Base-by-base conservation (phyloP, 2,888 invertebrate genomes). In the Polydrusus tereticollis region DNA sequence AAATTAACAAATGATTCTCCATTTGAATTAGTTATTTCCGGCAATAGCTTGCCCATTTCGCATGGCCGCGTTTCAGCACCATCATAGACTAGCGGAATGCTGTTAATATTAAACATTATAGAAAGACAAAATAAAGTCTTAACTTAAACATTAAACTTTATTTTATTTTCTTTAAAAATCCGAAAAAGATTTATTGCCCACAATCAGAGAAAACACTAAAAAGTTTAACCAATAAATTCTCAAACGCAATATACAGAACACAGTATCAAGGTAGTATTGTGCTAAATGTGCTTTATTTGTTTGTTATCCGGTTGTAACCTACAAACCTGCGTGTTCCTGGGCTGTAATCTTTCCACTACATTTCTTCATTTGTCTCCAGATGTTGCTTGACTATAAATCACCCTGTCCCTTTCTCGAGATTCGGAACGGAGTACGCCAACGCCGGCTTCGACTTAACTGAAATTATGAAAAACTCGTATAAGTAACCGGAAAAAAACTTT, bases 321-420 rank as follows among this genome's bases (percentile, higher is more conserved):
- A 76, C 78, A 75, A 75, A 77, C 77, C 77, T 76, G 75, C 77
- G 75, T 78, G 77, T 76, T 74, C 70, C 77, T 62, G 55, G 52
- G 55, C 75, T 77, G 78, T 80, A 81, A 81, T 82, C 80, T 79
- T 77, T 76, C 75, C 77, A 69, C 81, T 77, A 82, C 82, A 82
- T 82, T 82, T 83, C 83, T 82, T 82, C 82, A 82, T 83, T 82
- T 83, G 80, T 81, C 80, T 74, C 71, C 74, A 71, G 67, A 77
- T 78, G 78, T 75, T 74, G 76, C 74, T 70, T 76, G 76, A 75
- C 75, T 78, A 78, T 80, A 79, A 75, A 80, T 81, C 79, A 80
- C 69, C 55, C 63, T 33, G 52, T 45, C 62, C 43, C 65, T 63
- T 45, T 63, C 62, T 70, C 66, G 60, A 71, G 71, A 71, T 71